Evolutionary conservation across 1,140 invertebrate genomes (phyloP).

Genomic region (Phocides pigmalion): DNA sequence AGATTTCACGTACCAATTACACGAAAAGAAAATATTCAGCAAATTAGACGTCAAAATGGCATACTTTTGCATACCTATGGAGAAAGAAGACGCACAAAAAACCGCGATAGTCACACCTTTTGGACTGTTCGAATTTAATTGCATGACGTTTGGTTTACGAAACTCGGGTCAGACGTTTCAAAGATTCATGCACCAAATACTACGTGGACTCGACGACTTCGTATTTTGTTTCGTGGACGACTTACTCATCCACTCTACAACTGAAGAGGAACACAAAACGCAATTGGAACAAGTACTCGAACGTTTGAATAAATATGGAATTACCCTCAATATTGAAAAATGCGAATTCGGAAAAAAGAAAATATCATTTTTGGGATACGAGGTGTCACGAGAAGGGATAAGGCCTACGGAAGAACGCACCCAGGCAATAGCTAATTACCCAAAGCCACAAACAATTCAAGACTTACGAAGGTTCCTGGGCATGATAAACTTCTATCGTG

Average conservation of each 20-base stretch:
- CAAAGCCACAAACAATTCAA: too few relatives aligned
- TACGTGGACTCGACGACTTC: background rate
- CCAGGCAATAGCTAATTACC: too few relatives aligned
- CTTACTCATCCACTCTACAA: background rate
- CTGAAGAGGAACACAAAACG: too few relatives aligned
- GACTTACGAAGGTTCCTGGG: too few relatives aligned
- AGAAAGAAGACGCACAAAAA: constrained; percentile 9
- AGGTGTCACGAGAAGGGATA: too few relatives aligned
- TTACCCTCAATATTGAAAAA: too few relatives aligned
- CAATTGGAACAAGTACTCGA: too few relatives aligned
- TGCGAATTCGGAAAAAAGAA: too few relatives aligned
- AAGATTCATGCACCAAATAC: background rate
- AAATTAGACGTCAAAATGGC: constrained; percentile 23
- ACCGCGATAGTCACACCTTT: background rate
- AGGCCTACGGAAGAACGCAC: too few relatives aligned
- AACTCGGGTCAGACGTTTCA: background rate
- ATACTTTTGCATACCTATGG: constrained; percentile 18
- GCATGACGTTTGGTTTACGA: constrained; percentile 10
- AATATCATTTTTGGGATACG: too few relatives aligned
- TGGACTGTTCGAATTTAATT: background rate
- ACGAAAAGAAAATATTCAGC: constrained; percentile 11
- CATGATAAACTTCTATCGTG: too few relatives aligned
- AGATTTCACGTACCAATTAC: constrained; percentile 20
- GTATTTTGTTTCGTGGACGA: background rate
- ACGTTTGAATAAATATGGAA: too few relatives aligned